These are phyloP conservation scores for Lamprotornis superbus DNA, from an alignment of 2,113 vertebrate genomes.

Conservation along the genomic window DNA sequence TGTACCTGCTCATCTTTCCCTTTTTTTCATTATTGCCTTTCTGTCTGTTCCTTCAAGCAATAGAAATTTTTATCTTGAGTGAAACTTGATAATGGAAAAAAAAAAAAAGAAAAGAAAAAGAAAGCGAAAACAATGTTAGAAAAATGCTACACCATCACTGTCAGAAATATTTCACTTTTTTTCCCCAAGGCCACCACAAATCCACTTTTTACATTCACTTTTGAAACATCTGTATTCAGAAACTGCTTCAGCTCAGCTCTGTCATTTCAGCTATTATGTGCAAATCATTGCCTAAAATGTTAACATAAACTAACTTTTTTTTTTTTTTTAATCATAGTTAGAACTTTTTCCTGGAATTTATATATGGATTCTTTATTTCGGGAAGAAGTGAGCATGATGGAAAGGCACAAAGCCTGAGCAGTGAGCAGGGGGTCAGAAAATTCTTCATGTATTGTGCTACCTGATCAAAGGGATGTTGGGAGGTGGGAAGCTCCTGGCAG, in stretches of 20 bases:
- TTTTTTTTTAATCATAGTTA: background rate
- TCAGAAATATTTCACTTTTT: slow-evolving; percentile 7
- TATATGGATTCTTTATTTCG: background rate
- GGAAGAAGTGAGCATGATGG: background rate
- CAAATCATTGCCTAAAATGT: background rate
- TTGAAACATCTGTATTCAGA: slow-evolving; percentile 13
- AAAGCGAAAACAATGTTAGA: background rate
- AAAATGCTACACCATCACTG: background rate
- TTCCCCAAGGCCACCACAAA: background rate
- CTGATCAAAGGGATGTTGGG: background rate
- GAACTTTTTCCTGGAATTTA: background rate
- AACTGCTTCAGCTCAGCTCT: slow-evolving; percentile 2
- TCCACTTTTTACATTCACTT: background rate
- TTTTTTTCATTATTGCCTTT: background rate
- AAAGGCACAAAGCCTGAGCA: background rate
- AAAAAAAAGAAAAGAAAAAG: background rate
- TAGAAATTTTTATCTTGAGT: background rate
- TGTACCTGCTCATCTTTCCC: background rate
- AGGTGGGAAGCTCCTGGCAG: background rate
- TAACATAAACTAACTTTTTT: background rate
- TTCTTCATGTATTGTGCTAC: background rate
- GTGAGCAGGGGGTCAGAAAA: background rate
- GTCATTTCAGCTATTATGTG: slow-evolving; percentile 7
- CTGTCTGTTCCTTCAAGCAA: background rate
- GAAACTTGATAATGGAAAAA: background rate